Conservation (phyloP, 2,797 vertebrate species). For the Notolabrus celidotus region DNA sequence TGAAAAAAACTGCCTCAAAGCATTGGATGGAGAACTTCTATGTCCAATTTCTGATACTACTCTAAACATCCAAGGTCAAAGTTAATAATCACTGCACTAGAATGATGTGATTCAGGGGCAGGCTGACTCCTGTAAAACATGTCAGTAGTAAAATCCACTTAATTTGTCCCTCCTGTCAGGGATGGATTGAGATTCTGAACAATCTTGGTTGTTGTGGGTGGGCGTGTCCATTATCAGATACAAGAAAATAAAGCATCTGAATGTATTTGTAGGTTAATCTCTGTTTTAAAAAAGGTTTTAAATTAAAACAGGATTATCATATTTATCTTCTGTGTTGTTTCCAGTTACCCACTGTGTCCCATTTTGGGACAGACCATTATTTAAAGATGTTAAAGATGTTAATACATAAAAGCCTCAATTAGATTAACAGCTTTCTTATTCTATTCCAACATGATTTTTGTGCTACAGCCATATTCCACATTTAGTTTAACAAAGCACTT, state of each 20-base stretch:
- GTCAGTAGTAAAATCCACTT: too few species aligned
- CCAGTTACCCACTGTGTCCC: not conserved
- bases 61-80: too few species aligned
- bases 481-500: slow-evolving; percentile 38
- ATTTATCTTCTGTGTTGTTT: not conserved
- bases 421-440: slow-evolving; percentile 19
- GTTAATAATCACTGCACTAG: too few species aligned
- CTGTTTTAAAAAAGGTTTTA: not conserved
- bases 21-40: too few species aligned
- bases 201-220: too few species aligned
- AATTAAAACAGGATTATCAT: not conserved
- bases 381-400: not conserved
- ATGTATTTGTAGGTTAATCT: not conserved
- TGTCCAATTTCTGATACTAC: too few species aligned
- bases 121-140: too few species aligned
- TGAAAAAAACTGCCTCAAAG: too few species aligned
- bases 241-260: not conserved
- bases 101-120: too few species aligned
- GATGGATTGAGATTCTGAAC: too few species aligned
- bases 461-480: slow-evolving; percentile 27
- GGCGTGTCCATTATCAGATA: not conserved
- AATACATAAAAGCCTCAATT: slow-evolving; percentile 10
- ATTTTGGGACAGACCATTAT: not conserved
- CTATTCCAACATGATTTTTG: slow-evolving; percentile 14
- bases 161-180: too few species aligned